Base-by-base conservation (phyloP, 2,888 invertebrate genomes). In the Mythimna loreyi region DNA sequence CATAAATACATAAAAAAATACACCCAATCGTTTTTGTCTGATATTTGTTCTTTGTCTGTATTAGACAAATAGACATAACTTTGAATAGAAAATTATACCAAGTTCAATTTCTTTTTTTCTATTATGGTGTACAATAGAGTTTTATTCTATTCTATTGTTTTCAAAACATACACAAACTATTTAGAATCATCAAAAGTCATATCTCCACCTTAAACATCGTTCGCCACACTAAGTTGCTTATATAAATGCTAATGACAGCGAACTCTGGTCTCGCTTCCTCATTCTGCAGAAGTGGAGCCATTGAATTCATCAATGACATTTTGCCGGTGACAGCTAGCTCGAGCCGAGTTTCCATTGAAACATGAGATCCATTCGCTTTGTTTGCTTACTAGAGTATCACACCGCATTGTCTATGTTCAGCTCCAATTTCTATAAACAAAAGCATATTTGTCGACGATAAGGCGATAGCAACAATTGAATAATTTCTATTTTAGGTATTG, bases 331-430 rank as follows among this genome's bases (percentile, higher is more conserved):
- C 70, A 60, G 61, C 21, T 57, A 58, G 25, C 36, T n/a, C 49
- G 23, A 36, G 66, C 55, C 62, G 62, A 58, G 66, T 52, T 25
- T 63, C 57, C 23, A 65, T 75, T 63, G 75, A 82, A 68, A 82
- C 62, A 68, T 33, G 71, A 80, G 66, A 82, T 68, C 64, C 49
- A 68, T 75, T 67, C 7, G 57, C 62, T 71, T 82, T 75, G 71
- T 82, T 82, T 82, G 56, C 50, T 79, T 71, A 79, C 74, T 79
- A 79, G 52, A 67, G 70, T 79, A 82, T 79, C 70, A 55, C 67
- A 65, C 47, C 43, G 43, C 49, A 82, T 82, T 82, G 79, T 74
- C 69, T 78, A 74, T 40, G 61, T 60, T 61, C 55, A 21, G 64
- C 62, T 65, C 74, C 30, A 68, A 68, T 79, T 65, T 79, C 72